phyloP scores from a whole-genome alignment of 2,797 vertebrate genomes.

The Sebastes wilsoni region DNA sequence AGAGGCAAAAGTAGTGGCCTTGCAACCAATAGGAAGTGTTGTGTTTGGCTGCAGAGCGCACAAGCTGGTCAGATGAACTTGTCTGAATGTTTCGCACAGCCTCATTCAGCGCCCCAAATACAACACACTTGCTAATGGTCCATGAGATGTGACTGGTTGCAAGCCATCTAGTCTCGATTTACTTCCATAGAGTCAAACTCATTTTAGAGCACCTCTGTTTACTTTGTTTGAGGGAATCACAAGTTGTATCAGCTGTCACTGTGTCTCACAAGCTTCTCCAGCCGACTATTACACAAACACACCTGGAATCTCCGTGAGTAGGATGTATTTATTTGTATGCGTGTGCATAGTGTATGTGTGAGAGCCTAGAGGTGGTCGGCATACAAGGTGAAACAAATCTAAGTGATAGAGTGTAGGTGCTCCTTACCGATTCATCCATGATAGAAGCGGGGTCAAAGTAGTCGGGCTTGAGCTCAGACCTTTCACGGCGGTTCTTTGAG shows the following conservation, averaged over 20 bases:
- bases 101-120: constrained; percentile 8
- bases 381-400: background rate
- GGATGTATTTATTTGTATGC: background rate
- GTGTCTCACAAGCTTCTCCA: background rate
- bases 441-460: constrained; percentile 99
- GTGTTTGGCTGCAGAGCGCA: constrained; percentile 9
- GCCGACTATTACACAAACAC: constrained; percentile 6
- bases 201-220: background rate
- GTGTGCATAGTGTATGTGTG: too few relatives aligned
- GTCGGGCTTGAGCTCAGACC: constrained; percentile 98
- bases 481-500: constrained; percentile 97
- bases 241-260: background rate
- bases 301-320: background rate
- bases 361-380: too few relatives aligned
- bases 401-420: background rate
- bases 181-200: background rate
- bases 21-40: constrained; percentile 14
- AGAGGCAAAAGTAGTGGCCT: constrained; percentile 7
- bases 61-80: constrained; percentile 1
- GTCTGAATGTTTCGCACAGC: constrained; percentile 1
- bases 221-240: background rate
- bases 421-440: constrained; percentile 99
- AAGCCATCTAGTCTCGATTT: background rate
- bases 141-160: background rate
- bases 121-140: background rate